phyloP scores from a whole-genome alignment of 2,797 vertebrate species.

The Crenuchus spilurus region DNA sequence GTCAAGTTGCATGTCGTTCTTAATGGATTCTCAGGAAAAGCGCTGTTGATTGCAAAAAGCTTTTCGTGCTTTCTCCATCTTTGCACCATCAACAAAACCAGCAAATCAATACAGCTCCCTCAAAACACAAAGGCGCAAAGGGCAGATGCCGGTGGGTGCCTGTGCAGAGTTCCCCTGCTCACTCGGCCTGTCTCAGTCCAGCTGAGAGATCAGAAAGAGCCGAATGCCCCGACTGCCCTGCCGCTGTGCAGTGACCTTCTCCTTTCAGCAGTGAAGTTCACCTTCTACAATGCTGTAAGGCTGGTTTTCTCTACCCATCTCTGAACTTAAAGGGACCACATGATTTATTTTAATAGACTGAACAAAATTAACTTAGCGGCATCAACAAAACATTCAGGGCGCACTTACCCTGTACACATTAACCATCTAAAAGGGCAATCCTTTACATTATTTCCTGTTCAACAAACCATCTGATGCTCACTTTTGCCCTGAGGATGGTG shows the following conservation, averaged over 20 bases:
- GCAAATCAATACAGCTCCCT: conserved; percentile 39
- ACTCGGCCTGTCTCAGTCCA: conserved; percentile 33
- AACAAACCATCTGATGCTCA: not conserved
- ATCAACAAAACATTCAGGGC: not conserved
- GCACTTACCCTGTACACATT: no score
- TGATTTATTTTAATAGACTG: not conserved
- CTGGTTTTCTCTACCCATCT: not conserved
- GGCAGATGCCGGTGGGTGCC: conserved; percentile 42
- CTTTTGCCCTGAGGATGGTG: not conserved
- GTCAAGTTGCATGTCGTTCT: not conserved
- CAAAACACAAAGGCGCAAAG: conserved; percentile 42
- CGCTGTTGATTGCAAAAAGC: not conserved
- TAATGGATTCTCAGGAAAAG: conserved; percentile 6
- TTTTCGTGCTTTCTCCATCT: conserved; percentile 7
- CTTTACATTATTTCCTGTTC: not conserved
- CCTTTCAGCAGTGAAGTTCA: conserved; percentile 17
- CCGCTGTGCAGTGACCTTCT: conserved; percentile 51
- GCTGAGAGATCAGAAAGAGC: conserved; percentile 38
- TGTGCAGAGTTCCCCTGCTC: conserved; percentile 33
- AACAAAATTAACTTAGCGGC: not conserved
- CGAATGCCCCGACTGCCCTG: conserved; percentile 35
- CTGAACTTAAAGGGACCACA: not conserved
- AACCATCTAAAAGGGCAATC: no score
- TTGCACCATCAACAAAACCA: conserved; percentile 6
- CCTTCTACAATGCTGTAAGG: conserved; percentile 19